phyloP scores from a whole-genome alignment of 2,888 invertebrate species.

The Agapetus fuscipes region DNA sequence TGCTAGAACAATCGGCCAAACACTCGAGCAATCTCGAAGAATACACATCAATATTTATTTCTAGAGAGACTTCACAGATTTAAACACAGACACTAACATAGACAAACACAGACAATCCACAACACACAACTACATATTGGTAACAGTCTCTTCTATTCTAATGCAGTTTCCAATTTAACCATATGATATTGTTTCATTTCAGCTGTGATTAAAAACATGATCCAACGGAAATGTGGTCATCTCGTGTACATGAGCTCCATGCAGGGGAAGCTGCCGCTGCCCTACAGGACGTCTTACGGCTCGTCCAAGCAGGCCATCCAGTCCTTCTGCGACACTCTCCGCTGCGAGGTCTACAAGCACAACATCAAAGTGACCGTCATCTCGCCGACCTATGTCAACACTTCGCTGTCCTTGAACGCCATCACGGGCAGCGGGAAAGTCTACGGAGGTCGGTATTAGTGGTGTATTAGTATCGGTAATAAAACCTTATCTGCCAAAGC shows the following conservation, averaged over 20 bases:
- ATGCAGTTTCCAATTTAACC: too few relatives aligned
- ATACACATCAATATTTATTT: too few relatives aligned
- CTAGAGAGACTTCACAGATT: too few relatives aligned
- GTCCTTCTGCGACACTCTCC: conserved; percentile 83
- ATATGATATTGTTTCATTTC: conserved; percentile 29
- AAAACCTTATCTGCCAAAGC: conserved; percentile 3
- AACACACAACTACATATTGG: too few relatives aligned
- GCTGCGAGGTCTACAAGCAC: conserved; percentile 73
- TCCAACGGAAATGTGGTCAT: conserved; percentile 62
- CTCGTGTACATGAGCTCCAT: conserved; percentile 87
- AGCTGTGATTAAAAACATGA: conserved; percentile 80
- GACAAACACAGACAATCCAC: too few relatives aligned
- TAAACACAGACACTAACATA: too few relatives aligned
- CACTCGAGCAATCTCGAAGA: too few relatives aligned
- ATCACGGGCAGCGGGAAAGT: conserved; percentile 67
- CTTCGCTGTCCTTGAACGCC: conserved; percentile 88
- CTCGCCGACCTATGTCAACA: conserved; percentile 83
- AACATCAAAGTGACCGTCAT: conserved; percentile 81
- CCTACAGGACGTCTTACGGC: conserved; percentile 78
- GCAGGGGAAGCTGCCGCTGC: conserved; percentile 86
- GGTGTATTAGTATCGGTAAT: conserved; percentile 1
- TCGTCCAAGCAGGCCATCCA: conserved; percentile 94
- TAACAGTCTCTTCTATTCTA: too few relatives aligned
- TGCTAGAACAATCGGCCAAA: too few relatives aligned
- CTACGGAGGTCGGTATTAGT: conserved; percentile 55